Evolutionary conservation across 2,888 invertebrate species (phyloP).

Genomic region (Brachynemurus nebulosus): DNA sequence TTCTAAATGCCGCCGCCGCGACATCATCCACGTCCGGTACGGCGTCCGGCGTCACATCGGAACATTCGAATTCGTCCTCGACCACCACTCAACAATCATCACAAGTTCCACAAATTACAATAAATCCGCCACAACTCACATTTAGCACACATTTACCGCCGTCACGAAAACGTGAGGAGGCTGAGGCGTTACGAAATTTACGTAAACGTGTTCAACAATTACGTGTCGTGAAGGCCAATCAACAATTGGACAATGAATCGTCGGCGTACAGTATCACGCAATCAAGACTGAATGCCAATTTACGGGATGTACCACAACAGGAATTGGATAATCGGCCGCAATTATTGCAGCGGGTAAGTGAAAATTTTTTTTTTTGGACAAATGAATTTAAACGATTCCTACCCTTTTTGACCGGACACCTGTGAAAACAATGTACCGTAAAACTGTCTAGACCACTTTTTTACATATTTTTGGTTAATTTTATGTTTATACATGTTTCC

Average conservation of each 20-base stretch:
- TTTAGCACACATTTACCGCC: slow-evolving; percentile 41
- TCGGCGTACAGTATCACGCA: slow-evolving; percentile 24
- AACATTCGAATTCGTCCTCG: slow-evolving; percentile 21
- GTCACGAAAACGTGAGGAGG: slow-evolving; percentile 51
- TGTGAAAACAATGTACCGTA: too few species aligned
- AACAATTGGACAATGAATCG: slow-evolving; percentile 28
- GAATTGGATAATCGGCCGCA: slow-evolving; percentile 53
- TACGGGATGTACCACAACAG: slow-evolving; percentile 26
- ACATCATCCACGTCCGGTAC: slow-evolving; percentile 22
- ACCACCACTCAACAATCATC: slow-evolving; percentile 29
- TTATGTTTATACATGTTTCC: too few species aligned
- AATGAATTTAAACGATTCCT: too few species aligned
- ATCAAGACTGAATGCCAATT: slow-evolving; percentile 21
- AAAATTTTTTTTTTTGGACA: too few species aligned
- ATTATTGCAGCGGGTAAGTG: slow-evolving; percentile 38
- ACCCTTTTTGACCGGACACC: too few species aligned
- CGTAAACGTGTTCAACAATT: slow-evolving; percentile 47
- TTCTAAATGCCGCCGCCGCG: background rate
- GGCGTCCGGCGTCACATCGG: slow-evolving; percentile 20
- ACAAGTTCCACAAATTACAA: slow-evolving; percentile 30
- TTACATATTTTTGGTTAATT: too few species aligned
- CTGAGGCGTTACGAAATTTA: slow-evolving; percentile 53
- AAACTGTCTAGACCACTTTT: too few species aligned
- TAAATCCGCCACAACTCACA: slow-evolving; percentile 23
- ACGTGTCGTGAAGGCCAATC: slow-evolving; percentile 38